phyloP scores from a whole-genome alignment of 2,797 vertebrate species.

The Gymnopithys bicolor region DNA sequence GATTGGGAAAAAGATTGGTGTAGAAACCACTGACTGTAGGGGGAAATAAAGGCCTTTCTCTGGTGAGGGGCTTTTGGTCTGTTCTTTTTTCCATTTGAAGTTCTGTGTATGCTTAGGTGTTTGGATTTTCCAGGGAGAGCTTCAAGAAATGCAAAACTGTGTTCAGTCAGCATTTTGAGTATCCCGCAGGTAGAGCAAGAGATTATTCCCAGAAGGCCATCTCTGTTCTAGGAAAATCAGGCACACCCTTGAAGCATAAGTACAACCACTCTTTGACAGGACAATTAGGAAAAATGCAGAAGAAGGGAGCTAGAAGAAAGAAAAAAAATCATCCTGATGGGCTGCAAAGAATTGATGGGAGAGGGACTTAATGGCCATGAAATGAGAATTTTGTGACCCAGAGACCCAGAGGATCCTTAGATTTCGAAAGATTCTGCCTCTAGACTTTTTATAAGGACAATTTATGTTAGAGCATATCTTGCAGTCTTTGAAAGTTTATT shows the following conservation, averaged over 20 bases:
- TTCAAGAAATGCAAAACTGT: neutral
- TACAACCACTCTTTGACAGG: neutral
- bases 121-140: neutral
- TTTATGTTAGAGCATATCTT: neutral
- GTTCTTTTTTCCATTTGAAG: neutral
- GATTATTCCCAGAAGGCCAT: neutral
- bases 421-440: neutral
- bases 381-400: neutral
- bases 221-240: neutral
- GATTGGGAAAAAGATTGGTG: neutral
- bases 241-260: neutral
- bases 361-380: neutral
- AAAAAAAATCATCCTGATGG: neutral
- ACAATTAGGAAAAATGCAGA: neutral
- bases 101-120: neutral
- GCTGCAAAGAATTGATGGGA: neutral
- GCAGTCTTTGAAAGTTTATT: neutral
- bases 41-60: neutral
- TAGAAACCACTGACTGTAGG: neutral
- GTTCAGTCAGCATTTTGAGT: neutral
- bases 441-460: neutral
- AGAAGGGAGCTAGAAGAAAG: neutral
- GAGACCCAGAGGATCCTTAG: neutral
- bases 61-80: neutral
- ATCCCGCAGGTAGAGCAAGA: neutral